These are phyloP conservation scores for Pipra filicauda DNA, from an alignment of 2,113 vertebrate genomes.

Conservation along the genomic window DNA sequence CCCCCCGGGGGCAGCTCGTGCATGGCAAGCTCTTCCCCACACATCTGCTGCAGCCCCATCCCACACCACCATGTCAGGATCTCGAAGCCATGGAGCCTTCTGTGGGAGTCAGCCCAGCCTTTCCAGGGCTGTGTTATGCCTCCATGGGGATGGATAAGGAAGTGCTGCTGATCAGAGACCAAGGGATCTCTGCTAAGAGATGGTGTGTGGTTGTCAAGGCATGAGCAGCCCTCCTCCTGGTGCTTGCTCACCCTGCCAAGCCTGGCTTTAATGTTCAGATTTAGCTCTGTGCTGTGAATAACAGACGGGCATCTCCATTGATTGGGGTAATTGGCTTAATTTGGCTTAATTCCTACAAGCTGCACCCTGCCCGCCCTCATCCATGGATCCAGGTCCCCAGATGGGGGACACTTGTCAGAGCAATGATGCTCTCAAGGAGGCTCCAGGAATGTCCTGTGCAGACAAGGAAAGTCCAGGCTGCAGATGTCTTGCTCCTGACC, in stretches of 20 bases:
- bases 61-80: background rate
- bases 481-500: background rate
- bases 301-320: background rate
- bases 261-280: background rate
- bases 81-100: background rate
- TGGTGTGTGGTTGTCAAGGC: background rate
- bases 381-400: background rate
- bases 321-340: constrained; percentile 26
- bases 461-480: background rate
- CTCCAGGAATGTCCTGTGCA: background rate
- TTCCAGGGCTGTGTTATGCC: background rate
- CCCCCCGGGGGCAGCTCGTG: background rate
- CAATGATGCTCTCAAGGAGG: background rate
- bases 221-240: background rate
- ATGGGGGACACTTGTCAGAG: background rate
- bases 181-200: background rate
- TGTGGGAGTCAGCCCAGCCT: background rate
- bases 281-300: background rate
- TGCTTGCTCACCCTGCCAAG: background rate
- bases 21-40: rapidly evolving
- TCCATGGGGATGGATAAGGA: background rate
- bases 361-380: background rate
- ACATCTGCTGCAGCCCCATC: rapidly evolving
- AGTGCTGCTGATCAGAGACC: background rate
- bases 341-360: background rate